phyloP scores from a whole-genome alignment of 2,888 invertebrate genomes.

The Agonum fuliginosum region DNA sequence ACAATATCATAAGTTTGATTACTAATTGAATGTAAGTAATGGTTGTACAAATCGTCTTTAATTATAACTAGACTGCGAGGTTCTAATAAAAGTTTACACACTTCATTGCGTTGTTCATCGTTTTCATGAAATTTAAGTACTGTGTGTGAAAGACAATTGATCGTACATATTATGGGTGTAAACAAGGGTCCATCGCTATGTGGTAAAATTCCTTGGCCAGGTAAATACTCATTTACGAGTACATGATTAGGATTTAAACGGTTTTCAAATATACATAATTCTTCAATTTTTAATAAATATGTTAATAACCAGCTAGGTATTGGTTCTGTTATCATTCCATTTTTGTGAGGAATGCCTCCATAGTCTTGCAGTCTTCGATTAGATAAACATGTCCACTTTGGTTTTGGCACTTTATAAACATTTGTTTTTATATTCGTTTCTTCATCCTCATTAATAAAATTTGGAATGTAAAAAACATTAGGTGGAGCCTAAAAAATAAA shows the following conservation, averaged over 20 bases:
- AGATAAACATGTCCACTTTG: conserved; percentile 96
- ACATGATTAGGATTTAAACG: conserved; percentile 90
- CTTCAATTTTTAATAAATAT: conserved; percentile 82
- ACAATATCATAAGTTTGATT: conserved; percentile 81
- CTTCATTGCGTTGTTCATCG: conserved; percentile 70
- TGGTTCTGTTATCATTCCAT: conserved; percentile 93
- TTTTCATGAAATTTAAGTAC: conserved; percentile 88
- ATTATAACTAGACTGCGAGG: conserved; percentile 91
- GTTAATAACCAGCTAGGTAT: conserved; percentile 89
- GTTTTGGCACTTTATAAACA: conserved; percentile 88
- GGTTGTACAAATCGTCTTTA: conserved; percentile 86
- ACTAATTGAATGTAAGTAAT: conserved; percentile 91
- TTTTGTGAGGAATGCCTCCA: conserved; percentile 95
- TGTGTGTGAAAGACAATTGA: conserved; percentile 93
- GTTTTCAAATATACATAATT: conserved; percentile 81
- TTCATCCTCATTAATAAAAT: conserved; percentile 87
- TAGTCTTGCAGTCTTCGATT: conserved; percentile 97
- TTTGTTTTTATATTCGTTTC: conserved; percentile 82
- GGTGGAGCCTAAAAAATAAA: conserved; percentile 74
- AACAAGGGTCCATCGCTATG: conserved; percentile 97
- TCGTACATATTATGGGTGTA: conserved; percentile 93
- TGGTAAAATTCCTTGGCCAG: conserved; percentile 97
- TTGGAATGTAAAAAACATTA: conserved; percentile 87
- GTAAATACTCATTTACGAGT: conserved; percentile 93
- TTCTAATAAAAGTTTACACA: conserved; percentile 88